These are phyloP conservation scores for Rhinatrema bivittatum DNA, from an alignment of 2,797 vertebrate species.

Conservation along the genomic window DNA sequence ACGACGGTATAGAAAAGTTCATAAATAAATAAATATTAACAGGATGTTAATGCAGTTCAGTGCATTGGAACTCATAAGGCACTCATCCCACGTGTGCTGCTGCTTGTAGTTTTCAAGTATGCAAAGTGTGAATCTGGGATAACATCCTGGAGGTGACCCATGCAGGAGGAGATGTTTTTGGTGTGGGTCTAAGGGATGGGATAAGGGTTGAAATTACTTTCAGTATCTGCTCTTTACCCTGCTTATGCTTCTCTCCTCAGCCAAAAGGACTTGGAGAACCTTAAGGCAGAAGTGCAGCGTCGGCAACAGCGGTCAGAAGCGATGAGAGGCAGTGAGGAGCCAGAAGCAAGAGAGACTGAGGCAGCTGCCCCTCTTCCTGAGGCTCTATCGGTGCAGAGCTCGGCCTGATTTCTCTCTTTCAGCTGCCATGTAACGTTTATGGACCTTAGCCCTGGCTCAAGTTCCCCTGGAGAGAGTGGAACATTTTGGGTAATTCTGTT, in stretches of 20 bases:
- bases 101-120: too few relatives aligned
- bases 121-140: too few relatives aligned
- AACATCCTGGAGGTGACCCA: too few relatives aligned
- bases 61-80: too few relatives aligned
- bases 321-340: slow-evolving; percentile 59
- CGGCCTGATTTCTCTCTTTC: slow-evolving; percentile 34
- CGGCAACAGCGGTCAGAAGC: slow-evolving; percentile 88
- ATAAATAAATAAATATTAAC: too few relatives aligned
- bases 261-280: slow-evolving; percentile 95
- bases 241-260: slow-evolving; percentile 41
- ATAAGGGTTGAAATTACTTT: too few relatives aligned
- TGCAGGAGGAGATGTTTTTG: too few relatives aligned
- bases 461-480: slow-evolving; percentile 31
- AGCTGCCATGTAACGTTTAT: too few relatives aligned
- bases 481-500: slow-evolving; percentile 48
- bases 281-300: slow-evolving; percentile 93
- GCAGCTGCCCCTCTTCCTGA: slow-evolving; percentile 47
- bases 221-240: background rate
- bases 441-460: slow-evolving; percentile 29
- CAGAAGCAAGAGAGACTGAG: slow-evolving; percentile 32
- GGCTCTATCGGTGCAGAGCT: slow-evolving; percentile 38
- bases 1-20: too few relatives aligned
- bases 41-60: too few relatives aligned
- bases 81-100: too few relatives aligned
- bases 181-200: too few relatives aligned